A percentile compares a stretch with the other conserved stretches of the same genome.
Conservation (phyloP, 1,140 invertebrate species). For the Phymorhynchus buccinoides region DNA sequence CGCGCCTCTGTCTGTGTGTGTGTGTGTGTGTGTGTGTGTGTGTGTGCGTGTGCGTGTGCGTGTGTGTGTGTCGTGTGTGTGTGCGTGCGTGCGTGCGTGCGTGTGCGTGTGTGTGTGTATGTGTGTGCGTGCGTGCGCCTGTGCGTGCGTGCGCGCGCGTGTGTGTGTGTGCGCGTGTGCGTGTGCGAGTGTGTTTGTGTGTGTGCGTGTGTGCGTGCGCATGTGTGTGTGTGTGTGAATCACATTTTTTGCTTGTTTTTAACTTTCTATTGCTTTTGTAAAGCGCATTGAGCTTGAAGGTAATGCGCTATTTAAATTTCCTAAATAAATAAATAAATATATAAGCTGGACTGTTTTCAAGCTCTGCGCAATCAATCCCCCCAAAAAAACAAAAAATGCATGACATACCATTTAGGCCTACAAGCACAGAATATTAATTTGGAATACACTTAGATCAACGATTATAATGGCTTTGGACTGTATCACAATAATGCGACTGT, state of each 20-base stretch:
- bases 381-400: no score
- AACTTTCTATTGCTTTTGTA: no score
- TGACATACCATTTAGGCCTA: neutral
- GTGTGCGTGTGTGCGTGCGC: neutral
- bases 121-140: neutral
- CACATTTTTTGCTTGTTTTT: no score
- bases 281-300: no score
- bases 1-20: neutral
- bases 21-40: neutral
- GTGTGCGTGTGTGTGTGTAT: neutral
- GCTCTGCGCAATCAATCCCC: no score
- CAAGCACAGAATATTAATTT: neutral
- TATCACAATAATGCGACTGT: no score
- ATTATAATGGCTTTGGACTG: no score
- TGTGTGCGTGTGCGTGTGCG: neutral
- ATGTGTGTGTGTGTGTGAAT: neutral
- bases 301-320: no score
- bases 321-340: no score
- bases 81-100: neutral
- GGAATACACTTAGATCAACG: no score
- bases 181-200: conserved; percentile 20
- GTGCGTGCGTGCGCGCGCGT: neutral
- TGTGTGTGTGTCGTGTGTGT: no score
- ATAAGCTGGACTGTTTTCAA: neutral
- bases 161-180: conserved; percentile 3